These are phyloP conservation scores for Chromobotia macracanthus DNA, from an alignment of 2,797 vertebrate species.

Conservation along the genomic window DNA sequence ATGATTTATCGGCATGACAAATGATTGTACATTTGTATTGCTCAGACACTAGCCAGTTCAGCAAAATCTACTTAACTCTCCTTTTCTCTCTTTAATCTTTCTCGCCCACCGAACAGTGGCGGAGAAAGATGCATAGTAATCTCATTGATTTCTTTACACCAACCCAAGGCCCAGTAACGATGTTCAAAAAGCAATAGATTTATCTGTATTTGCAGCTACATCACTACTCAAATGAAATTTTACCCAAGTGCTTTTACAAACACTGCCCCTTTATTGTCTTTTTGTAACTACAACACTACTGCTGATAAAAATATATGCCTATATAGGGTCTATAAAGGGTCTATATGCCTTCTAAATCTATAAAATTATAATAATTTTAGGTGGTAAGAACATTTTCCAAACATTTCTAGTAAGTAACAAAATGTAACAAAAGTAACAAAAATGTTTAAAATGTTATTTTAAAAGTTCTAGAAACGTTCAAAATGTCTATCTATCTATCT, in stretches of 20 bases:
- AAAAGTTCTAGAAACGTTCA: no score
- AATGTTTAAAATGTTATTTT: no score
- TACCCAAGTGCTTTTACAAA: slow-evolving; percentile 5
- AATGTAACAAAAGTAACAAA: no score
- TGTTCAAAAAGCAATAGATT: slow-evolving; percentile 7
- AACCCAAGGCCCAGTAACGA: neutral
- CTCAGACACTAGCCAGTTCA: slow-evolving; percentile 1
- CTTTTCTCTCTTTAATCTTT: slow-evolving; percentile 14
- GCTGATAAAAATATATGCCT: neutral
- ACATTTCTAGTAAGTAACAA: no score
- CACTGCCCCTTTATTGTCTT: neutral
- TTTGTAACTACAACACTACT: neutral
- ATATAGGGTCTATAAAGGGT: no score
- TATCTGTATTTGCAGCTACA: slow-evolving; percentile 28
- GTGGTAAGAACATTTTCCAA: no score
- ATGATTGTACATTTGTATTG: slow-evolving; percentile 25
- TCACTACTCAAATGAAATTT: neutral
- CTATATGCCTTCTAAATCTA: neutral
- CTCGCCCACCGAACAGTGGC: slow-evolving; percentile 13
- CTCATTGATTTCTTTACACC: slow-evolving; percentile 41
- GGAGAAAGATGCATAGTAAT: slow-evolving; percentile 31
- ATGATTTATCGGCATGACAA: slow-evolving; percentile 19
- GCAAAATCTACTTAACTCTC: slow-evolving; percentile 1
- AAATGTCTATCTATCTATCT: no score
- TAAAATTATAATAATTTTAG: no score